Percentiles rank a stretch among this genome's conserved stretches.
These are phyloP conservation scores for Nowickia ferox DNA, from an alignment of 2,888 invertebrate species.

Conservation along the genomic window DNA sequence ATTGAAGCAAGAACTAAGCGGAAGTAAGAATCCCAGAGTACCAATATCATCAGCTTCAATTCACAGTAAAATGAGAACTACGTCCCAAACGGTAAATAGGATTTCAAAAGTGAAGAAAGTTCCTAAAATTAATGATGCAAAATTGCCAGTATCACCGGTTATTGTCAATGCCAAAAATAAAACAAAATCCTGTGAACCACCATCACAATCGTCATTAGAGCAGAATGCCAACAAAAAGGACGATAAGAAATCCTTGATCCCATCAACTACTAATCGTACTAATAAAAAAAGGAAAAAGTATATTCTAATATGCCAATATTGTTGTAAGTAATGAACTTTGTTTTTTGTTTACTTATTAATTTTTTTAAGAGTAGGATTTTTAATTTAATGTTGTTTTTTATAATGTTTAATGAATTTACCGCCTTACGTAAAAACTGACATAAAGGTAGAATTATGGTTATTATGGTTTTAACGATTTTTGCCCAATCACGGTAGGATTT, in stretches of 20 bases:
- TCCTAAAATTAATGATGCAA: not conserved
- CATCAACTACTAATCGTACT: not conserved
- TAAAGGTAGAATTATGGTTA: no score
- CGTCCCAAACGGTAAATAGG: not conserved
- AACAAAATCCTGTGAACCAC: not conserved
- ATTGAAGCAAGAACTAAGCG: not conserved
- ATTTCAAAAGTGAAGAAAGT: not conserved
- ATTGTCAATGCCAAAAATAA: not conserved
- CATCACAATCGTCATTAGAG: not conserved
- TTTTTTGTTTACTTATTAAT: no score
- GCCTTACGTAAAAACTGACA: no score
- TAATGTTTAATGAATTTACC: no score
- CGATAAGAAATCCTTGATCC: not conserved
- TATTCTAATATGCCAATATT: slow-evolving; percentile 49
- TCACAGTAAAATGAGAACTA: not conserved
- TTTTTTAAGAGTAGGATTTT: no score
- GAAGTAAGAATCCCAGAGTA: not conserved
- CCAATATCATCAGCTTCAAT: not conserved
- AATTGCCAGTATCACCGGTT: not conserved
- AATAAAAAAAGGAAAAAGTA: slow-evolving; percentile 12
- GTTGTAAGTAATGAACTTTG: slow-evolving; percentile 33
- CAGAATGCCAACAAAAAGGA: not conserved
- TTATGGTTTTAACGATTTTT: no score
- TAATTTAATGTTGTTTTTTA: no score
- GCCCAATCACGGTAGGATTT: no score